Percentiles rank a stretch among this genome's conserved stretches.
Evolutionary conservation across 2,113 vertebrate species (phyloP).

Genomic region (Varanus komodoensis): DNA sequence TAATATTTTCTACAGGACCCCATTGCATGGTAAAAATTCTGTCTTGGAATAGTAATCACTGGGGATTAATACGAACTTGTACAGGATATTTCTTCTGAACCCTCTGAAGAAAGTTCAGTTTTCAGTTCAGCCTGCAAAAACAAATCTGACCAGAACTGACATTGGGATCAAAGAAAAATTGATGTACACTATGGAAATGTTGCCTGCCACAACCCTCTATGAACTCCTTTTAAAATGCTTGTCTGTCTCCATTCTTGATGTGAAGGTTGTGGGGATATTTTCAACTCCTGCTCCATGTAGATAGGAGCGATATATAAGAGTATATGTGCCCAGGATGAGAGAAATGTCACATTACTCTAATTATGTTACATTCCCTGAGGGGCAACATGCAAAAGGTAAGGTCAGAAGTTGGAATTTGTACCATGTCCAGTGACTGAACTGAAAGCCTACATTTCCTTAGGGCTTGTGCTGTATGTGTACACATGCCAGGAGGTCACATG

Average conservation of each 20-base stretch:
- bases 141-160: neutral
- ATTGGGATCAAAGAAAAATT: neutral
- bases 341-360: neutral
- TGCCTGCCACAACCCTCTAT: neutral
- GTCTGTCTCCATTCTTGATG: neutral
- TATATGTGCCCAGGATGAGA: neutral
- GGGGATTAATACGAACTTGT: neutral
- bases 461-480: neutral
- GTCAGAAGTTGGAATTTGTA: slow-evolving; percentile 4
- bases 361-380: neutral
- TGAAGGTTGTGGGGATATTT: neutral
- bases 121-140: neutral
- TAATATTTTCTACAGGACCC: neutral
- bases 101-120: neutral
- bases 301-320: neutral
- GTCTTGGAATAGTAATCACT: neutral
- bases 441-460: slow-evolving; percentile 4
- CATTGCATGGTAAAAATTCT: neutral
- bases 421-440: neutral
- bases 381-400: neutral
- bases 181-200: neutral
- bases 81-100: neutral
- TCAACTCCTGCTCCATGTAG: neutral
- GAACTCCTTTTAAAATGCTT: neutral
- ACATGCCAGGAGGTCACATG: neutral